Base-by-base conservation (phyloP, 2,113 vertebrate species). In the Leucosticte australis region DNA sequence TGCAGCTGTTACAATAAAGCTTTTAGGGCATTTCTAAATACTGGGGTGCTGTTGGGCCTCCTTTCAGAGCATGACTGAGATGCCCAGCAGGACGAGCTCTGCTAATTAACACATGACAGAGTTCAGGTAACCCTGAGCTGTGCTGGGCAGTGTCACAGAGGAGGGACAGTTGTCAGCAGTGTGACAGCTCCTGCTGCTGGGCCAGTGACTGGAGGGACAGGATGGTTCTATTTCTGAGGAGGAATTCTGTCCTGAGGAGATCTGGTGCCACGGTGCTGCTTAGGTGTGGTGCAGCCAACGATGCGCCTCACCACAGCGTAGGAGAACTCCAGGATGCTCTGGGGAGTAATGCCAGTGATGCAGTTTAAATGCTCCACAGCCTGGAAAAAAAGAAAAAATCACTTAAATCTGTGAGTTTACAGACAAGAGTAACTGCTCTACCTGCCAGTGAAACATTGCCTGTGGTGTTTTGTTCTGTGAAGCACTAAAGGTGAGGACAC, bases 341-440 rank as follows among this genome's bases (percentile, higher is more conserved):
- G 97, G 7, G 42, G 64, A 15, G 98, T 98, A 23, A 99, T 99
- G 76, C 98, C 98, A 35, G 99, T 99, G 97, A 99, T 99, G 59
- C 95, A 97, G 60, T 97, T 98, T 59, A 99, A 98, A 91, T 99
- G 98, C 56, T 97, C 95, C 76, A 98, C 93, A 37, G 98, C 98
- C 99, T 99, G 89, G 35, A 87, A 37, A 89, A 89, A 53, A 71
- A 59, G 2, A 10, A 56, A 50, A 15, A 1, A 35, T 2, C 21
- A 41, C 26, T 33, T 22, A 12, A 60, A 41, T 31, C 37, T 1
- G 0, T 10, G 6, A 24, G 24, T 63, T 89, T 13, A 50, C 56
- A 92, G 50, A 42, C 0, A 4, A 16, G 16, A 69, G 33, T 23
- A 68, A 33, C 8, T 37, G 44, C 52, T 71, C 42, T 39, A 2